Evolutionary conservation across 2,888 invertebrate species (phyloP).

Genomic region (Anthophora plumipes): DNA sequence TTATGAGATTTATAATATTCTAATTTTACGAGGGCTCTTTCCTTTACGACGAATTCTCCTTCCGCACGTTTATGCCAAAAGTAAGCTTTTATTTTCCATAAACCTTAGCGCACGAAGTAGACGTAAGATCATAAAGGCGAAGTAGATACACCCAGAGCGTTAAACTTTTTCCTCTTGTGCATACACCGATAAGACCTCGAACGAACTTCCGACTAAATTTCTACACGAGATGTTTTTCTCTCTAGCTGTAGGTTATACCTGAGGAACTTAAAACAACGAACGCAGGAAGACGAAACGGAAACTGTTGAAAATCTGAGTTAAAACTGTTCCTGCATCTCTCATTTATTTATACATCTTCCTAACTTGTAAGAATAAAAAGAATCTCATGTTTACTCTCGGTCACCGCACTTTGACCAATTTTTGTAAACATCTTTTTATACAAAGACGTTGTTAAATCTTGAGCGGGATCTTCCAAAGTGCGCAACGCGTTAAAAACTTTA

Average conservation of each 20-base stretch:
- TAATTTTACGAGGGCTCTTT: conserved; percentile 68
- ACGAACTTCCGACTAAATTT: conserved; percentile 62
- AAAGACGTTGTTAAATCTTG: conserved; percentile 1
- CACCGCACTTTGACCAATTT: neutral
- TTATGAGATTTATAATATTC: conserved; percentile 73
- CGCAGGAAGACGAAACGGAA: neutral
- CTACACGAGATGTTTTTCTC: conserved; percentile 32
- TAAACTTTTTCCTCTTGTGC: conserved; percentile 63
- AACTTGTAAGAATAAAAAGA: conserved; percentile 7
- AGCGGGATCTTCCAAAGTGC: neutral
- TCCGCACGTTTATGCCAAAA: conserved; percentile 66
- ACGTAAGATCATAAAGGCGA: conserved; percentile 67
- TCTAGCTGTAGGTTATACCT: neutral
- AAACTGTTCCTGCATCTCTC: conserved; percentile 9
- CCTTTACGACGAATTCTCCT: conserved; percentile 66
- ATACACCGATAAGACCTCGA: conserved; percentile 59
- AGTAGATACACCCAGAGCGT: conserved; percentile 59
- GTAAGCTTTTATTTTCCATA: conserved; percentile 76
- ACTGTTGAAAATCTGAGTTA: conserved; percentile 36
- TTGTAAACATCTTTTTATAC: conserved; percentile 5
- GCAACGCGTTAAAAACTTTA: neutral
- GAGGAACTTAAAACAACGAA: conserved; percentile 19
- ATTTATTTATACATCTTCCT: conserved; percentile 40
- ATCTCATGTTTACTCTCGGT: neutral
- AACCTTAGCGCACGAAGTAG: conserved; percentile 69